Evolutionary conservation across 2,113 vertebrate species (phyloP).

Genomic region (Xyliphius kryptos): DNA sequence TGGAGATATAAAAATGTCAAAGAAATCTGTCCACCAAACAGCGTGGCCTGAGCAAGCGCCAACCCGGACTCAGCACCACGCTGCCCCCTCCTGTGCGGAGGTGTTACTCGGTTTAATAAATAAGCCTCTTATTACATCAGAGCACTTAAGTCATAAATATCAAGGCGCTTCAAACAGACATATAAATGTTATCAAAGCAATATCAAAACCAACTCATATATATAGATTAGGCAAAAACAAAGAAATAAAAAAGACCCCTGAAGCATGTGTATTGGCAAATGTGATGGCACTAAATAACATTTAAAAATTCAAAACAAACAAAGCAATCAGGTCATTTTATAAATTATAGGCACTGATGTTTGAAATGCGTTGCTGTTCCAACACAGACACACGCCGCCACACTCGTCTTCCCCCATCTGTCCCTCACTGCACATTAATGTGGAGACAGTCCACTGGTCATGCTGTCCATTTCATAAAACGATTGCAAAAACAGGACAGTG

Average conservation of each 20-base stretch:
- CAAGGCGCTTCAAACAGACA: slow-evolving; percentile 53
- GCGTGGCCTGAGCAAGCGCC: slow-evolving; percentile 49
- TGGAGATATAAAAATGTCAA: slow-evolving; percentile 68
- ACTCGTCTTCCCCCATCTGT: too few species aligned
- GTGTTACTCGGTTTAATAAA: slow-evolving; percentile 63
- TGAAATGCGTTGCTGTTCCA: slow-evolving; percentile 9
- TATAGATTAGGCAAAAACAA: slow-evolving; percentile 64
- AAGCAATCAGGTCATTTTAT: slow-evolving; percentile 58
- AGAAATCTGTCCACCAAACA: slow-evolving; percentile 66
- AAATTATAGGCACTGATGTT: slow-evolving; percentile 94
- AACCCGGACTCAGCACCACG: slow-evolving; percentile 48
- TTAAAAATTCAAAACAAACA: slow-evolving; percentile 59
- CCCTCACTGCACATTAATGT: not conserved
- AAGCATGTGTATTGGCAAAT: slow-evolving; percentile 61
- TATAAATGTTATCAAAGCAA: slow-evolving; percentile 57
- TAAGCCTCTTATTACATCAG: slow-evolving; percentile 62
- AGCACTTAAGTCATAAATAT: slow-evolving; percentile 62
- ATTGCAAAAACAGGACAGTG: too few species aligned
- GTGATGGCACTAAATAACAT: slow-evolving; percentile 78
- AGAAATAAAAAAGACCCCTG: slow-evolving; percentile 72
- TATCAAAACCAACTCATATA: slow-evolving; percentile 60
- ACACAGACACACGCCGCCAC: too few species aligned
- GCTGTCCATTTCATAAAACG: too few species aligned
- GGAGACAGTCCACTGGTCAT: too few species aligned
- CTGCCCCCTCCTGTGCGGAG: slow-evolving; percentile 47